Conservation (phyloP, 2,888 invertebrate species). For the Cyclophora albipunctata region DNA sequence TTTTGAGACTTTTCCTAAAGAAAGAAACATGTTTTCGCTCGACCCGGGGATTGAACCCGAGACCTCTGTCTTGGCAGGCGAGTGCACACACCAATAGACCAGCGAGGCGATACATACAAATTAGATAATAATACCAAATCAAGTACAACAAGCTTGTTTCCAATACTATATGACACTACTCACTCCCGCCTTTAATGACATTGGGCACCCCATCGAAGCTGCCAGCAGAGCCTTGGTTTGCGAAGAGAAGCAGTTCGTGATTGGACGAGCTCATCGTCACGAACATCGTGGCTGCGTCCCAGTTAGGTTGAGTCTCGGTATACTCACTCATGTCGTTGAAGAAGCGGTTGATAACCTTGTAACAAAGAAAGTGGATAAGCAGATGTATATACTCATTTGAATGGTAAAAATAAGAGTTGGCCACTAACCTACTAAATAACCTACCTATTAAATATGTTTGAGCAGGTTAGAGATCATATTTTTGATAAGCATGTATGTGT, state of each 20-base stretch:
- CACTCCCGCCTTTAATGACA: slow-evolving; percentile 38
- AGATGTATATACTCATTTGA: too few relatives aligned
- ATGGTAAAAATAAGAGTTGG: background rate
- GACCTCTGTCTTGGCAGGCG: too few relatives aligned
- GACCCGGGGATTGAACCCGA: too few relatives aligned
- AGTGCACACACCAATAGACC: too few relatives aligned
- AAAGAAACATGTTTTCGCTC: too few relatives aligned
- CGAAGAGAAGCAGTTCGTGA: slow-evolving; percentile 49
- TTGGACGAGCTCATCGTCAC: slow-evolving; percentile 33
- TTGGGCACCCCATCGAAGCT: slow-evolving; percentile 49
- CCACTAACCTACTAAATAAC: too few relatives aligned
- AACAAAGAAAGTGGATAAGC: background rate
- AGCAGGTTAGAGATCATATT: too few relatives aligned
- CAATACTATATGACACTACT: slow-evolving; percentile 18
- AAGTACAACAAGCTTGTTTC: too few relatives aligned
- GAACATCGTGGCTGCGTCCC: slow-evolving; percentile 48
- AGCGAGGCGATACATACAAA: too few relatives aligned
- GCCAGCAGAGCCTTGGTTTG: slow-evolving; percentile 52
- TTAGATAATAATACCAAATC: too few relatives aligned
- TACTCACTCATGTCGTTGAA: slow-evolving; percentile 54
- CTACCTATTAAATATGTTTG: background rate
- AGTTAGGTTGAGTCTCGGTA: slow-evolving; percentile 44
- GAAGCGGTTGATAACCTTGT: slow-evolving; percentile 41
- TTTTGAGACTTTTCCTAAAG: too few relatives aligned
- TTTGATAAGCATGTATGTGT: too few relatives aligned